phyloP scores from a whole-genome alignment of 2,888 invertebrate genomes.

The Drosophila ezoana region DNA sequence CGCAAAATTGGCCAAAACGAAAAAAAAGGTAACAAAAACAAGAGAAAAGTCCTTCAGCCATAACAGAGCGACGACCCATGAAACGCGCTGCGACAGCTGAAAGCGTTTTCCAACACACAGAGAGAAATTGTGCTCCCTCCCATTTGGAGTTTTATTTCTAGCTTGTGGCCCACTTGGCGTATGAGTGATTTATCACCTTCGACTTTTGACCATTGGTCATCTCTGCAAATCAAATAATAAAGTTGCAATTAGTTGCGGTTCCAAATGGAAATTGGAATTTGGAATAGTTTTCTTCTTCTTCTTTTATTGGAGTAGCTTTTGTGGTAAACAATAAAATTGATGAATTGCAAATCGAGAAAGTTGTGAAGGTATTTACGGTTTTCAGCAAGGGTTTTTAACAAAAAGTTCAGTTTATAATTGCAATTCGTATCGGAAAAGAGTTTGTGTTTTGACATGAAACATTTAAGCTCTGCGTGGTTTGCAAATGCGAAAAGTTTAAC shows the following conservation, averaged over 20 bases:
- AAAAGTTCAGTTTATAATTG: slow-evolving; percentile 11
- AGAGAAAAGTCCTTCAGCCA: slow-evolving; percentile 16
- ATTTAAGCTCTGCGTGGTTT: slow-evolving; percentile 1
- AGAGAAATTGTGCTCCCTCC: background rate
- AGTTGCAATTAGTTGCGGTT: slow-evolving; percentile 75
- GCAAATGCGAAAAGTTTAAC: slow-evolving; percentile 4
- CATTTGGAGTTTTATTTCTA: slow-evolving; percentile 24
- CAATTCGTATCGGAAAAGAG: slow-evolving; percentile 5
- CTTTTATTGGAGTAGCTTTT: slow-evolving; percentile 12
- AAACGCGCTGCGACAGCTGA: slow-evolving; percentile 52
- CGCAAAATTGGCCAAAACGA: slow-evolving; percentile 66
- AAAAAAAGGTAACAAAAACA: slow-evolving; percentile 8
- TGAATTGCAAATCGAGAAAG: slow-evolving; percentile 52
- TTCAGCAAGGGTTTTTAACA: background rate
- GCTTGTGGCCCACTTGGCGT: slow-evolving; percentile 58
- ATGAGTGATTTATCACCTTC: slow-evolving; percentile 71
- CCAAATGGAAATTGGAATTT: slow-evolving; percentile 65
- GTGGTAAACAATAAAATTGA: slow-evolving; percentile 62
- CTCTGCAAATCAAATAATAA: slow-evolving; percentile 66
- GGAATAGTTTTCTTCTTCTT: slow-evolving; percentile 44
- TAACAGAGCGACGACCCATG: slow-evolving; percentile 46
- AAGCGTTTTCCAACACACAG: slow-evolving; percentile 28
- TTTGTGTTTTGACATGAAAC: slow-evolving; percentile 4
- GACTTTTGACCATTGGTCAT: slow-evolving; percentile 59
- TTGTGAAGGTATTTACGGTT: slow-evolving; percentile 29